Evolutionary conservation across 2,888 invertebrate genomes (phyloP), one percentile per base, ranked within the genome.

Genomic region (Calliopum simillimum): DNA sequence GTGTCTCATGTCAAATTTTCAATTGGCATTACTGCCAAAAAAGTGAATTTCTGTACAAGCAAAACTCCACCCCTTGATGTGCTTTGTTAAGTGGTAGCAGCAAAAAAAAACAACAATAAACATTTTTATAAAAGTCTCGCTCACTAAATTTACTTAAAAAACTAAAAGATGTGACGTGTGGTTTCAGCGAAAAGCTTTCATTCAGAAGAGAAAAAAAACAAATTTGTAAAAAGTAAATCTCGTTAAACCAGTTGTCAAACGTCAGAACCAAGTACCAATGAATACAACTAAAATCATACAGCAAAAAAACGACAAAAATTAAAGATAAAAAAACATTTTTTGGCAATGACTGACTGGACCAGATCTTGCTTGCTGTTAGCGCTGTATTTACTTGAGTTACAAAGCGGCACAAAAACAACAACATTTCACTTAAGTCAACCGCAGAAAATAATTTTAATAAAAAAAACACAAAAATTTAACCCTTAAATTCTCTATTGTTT

Each of bases 311-410:
- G 13, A 49, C 13, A 49, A 49, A 49, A 49, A 11, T 49, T 64
- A 23, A 33, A 47, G 23, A 49, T 47, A 63, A 33, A 47, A 14
- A 19, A n/a, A 43, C 55, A 44, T 44, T 66, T 55, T 66, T 66
- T 66, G 66, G 55, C 47, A 67, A 56, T 66, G 66, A 56, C 56
- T 66, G 55, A 65, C 55, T 66, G 55, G 53, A 49, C 55, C 65
- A 65, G 55, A 65, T 65, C 53, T 43, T 21, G 53, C 55, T 58
- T 4, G 8, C 25, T n/a, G 53, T 19, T 53, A 12, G 12, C 25
- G 4, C 23, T 58, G 43, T 56, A 67, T 51, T 19, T 33, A 25
- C 23, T 46, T 14, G 16, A 21, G 21, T 13, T 19, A 51, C 23
- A 56, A 66, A 63, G 41, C 23, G 23, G 16, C 12, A 49, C 3